Evolutionary conservation across 2,113 vertebrate genomes (phyloP), one percentile per base, ranked within the genome.

Genomic region (Martes martes): DNA sequence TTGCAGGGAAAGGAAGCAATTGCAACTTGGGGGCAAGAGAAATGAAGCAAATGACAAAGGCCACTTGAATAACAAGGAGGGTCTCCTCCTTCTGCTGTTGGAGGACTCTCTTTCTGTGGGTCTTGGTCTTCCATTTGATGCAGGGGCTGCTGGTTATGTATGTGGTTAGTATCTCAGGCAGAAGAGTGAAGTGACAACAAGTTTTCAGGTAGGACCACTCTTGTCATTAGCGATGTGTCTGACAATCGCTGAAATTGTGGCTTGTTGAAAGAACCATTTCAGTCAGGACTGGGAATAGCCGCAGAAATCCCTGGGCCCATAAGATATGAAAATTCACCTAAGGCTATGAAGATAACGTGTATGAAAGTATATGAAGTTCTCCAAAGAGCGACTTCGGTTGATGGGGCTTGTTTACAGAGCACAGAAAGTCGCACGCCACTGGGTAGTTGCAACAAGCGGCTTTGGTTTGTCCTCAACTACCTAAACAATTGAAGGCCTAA

Each of bases 301-400:
- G 63, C 1, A n/a, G 91, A 91, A 90, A 63, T 65, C 82, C 69
- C 13, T 21, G 16, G 84, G 47, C 33, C 69, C 90, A 19, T 81
- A 74, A 95, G 92, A 89, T 88, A 89, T 39, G 83, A 94, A 86
- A 47, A 80, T 83, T 89, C 89, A 90, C 26, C 26, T 28, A 92
- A 90, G 50, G 18, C 45, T 82, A 26, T 28, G 67, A 82, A 91
- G 45, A 55, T 82, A 93, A 83, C 36, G 63, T 63, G 9, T 31
- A n/a, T 33, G 59, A 67, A 89, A 91, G 52, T 18, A 74, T 50
- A 42, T 16, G 55, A 96, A 95, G 39, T 52, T 85, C 18, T n/a
- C 65, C 24, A 92, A 89, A 86, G 83, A 71, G 91, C 45, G 67
- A 31, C 31, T 86, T 4, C 21, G 19, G 23, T 86, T 94, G 88